Base-by-base conservation (phyloP, 35 echinoderm and acorn worm genomes). In the Apostichopus californicus region DNA sequence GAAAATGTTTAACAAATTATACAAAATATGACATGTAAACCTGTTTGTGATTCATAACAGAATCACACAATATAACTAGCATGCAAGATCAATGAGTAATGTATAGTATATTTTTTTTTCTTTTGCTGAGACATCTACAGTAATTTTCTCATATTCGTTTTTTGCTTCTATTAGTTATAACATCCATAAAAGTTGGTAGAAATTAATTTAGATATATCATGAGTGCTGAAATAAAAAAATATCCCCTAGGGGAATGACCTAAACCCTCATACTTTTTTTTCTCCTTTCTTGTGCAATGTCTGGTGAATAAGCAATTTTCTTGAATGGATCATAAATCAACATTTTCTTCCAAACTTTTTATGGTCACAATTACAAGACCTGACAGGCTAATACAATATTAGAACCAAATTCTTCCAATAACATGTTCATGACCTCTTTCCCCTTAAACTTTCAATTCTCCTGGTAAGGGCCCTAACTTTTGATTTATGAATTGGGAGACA, bases 161-260 rank as follows among this genome's bases (percentile, higher is more conserved):
- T 34, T n/a, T n/a, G 28, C 28, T 34, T 34, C 28, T 34, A 34
- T 34, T 34, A 34, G 28, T 34, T 34, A 34, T 34, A 34, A 34
- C 28, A 34, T 34, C 28, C 28, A 34, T 34, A 13, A 68, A 68
- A 68, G 64, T 68, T 68, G 17, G 64, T 22, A 73, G 55, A 85
- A 81, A 85, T 85, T 85, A 85, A 85, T 85, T 85, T 85, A 58
- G 81, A 54, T 58, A 20, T 85, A 73, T 85, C 58, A 34, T 22
- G n/a, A 58, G 55, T 85, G 81, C 55, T 58, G 55, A 85, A 85
- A 85, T 85, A 18, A 85, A 57, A 46, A 7, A 18, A n/a, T 73
- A 73, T 58, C 81, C 81, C 25, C 81, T 25, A 10, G 81, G 81
- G 81, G 15, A 85, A 59, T 85, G 81, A 85, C 81, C 81, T 59